phyloP scores from a whole-genome alignment of 2,888 invertebrate genomes.

The Harpalus rubripes region DNA sequence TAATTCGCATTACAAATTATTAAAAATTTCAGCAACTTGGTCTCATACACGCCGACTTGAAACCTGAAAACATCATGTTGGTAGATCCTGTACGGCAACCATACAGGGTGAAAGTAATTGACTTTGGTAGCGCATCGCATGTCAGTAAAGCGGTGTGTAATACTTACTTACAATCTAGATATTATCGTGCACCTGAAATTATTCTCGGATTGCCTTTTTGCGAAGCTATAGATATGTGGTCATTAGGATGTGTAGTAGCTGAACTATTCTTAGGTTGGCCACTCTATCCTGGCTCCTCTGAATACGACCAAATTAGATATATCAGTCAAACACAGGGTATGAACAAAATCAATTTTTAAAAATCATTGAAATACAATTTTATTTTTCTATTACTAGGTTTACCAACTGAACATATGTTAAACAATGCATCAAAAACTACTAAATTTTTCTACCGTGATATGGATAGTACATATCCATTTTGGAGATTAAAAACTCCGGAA shows the following conservation, averaged over 20 bases:
- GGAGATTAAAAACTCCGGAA: conserved; percentile 95
- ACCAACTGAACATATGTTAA: conserved; percentile 98
- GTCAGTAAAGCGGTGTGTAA: conserved; percentile 99
- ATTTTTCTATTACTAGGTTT: conserved; percentile 84
- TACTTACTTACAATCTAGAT: conserved; percentile 99
- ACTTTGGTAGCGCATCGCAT: conserved; percentile 99
- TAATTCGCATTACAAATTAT: neutral
- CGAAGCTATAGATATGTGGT: conserved; percentile 99
- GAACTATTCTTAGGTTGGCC: conserved; percentile 99
- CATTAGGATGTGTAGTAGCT: conserved; percentile 98
- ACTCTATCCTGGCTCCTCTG: conserved; percentile 98
- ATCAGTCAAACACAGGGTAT: conserved; percentile 86
- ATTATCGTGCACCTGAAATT: conserved; percentile 98
- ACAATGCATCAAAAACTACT: conserved; percentile 97
- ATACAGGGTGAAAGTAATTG: conserved; percentile 99
- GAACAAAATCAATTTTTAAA: conserved; percentile 13
- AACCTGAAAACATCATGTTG: conserved; percentile 99
- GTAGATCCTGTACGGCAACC: conserved; percentile 99
- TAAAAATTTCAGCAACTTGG: conserved; percentile 90
- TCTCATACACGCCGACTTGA: conserved; percentile 99
- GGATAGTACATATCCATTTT: conserved; percentile 93
- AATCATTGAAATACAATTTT: neutral
- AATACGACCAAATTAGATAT: conserved; percentile 98
- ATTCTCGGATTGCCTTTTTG: conserved; percentile 98
- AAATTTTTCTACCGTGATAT: conserved; percentile 99